These are phyloP conservation scores for Halcyon chelicuti DNA, from an alignment of 2,797 vertebrate genomes.

Conservation along the genomic window DNA sequence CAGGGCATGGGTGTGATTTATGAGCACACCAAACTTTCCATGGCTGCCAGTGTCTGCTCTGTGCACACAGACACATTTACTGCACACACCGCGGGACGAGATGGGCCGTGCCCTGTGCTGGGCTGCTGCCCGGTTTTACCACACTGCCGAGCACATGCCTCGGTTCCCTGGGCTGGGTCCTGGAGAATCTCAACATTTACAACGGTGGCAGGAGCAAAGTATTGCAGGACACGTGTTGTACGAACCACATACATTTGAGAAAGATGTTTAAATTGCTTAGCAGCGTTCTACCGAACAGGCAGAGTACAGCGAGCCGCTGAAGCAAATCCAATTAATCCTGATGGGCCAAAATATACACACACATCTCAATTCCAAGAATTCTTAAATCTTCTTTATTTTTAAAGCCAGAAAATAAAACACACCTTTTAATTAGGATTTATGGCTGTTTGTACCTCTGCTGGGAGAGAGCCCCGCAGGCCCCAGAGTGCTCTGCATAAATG, in stretches of 20 bases:
- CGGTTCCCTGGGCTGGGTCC: neutral
- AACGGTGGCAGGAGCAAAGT: slow-evolving; percentile 12
- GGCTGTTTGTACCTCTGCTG: slow-evolving; percentile 60
- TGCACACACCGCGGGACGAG: neutral
- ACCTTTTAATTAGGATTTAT: slow-evolving; percentile 76
- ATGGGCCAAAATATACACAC: slow-evolving; percentile 61
- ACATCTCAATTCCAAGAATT: slow-evolving; percentile 67
- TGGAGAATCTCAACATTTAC: neutral
- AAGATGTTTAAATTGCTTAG: slow-evolving; percentile 66
- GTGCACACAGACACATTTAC: neutral
- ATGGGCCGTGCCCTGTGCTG: rapidly evolving
- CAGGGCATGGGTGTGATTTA: slow-evolving; percentile 40
- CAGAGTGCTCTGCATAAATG: slow-evolving; percentile 43
- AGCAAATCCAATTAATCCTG: slow-evolving; percentile 74
- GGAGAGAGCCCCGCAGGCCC: slow-evolving; percentile 45
- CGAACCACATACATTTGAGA: neutral
- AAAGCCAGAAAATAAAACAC: slow-evolving; percentile 67
- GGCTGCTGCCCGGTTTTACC: rapidly evolving
- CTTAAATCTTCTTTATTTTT: slow-evolving; percentile 70
- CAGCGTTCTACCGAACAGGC: slow-evolving; percentile 10
- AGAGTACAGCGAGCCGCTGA: slow-evolving; percentile 26
- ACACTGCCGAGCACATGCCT: neutral
- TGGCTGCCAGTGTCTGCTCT: neutral
- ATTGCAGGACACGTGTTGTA: slow-evolving; percentile 40
- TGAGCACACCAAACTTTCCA: slow-evolving; percentile 18